Evolutionary conservation across 2,888 invertebrate genomes (phyloP).

Genomic region (Drosophila trichaetosa): DNA sequence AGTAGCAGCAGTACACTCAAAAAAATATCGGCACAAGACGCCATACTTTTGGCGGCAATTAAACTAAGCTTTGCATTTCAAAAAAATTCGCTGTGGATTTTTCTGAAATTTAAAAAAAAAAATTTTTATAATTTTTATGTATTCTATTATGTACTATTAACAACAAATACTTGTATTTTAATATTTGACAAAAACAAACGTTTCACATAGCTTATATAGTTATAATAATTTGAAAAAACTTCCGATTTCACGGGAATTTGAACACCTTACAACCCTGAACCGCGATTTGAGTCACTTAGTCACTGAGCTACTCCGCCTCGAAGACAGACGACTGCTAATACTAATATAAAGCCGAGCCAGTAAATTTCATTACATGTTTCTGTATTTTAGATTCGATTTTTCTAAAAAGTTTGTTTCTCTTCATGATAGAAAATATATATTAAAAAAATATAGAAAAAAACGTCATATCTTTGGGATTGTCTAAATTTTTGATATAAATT

Average conservation of each 20-base stretch:
- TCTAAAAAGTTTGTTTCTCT: neutral
- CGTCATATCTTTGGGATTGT: neutral
- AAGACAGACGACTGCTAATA: neutral
- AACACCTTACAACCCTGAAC: no score
- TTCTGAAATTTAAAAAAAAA: neutral
- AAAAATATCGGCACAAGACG: neutral
- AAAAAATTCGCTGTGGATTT: neutral
- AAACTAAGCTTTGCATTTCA: neutral
- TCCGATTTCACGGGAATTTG: neutral
- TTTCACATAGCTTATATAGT: no score
- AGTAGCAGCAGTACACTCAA: neutral
- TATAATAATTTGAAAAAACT: neutral
- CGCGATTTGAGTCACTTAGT: neutral
- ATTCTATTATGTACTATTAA: neutral
- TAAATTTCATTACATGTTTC: neutral
- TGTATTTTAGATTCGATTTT: neutral
- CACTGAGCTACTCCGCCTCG: neutral
- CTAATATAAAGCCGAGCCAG: neutral
- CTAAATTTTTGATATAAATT: neutral
- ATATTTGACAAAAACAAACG: no score
- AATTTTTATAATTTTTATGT: neutral
- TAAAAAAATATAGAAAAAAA: neutral
- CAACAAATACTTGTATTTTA: no score
- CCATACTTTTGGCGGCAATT: neutral
- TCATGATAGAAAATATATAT: neutral